Evolutionary conservation across 2,888 invertebrate species (phyloP), one percentile per base, ranked within the genome.

Genomic region (Trichopoda pennipes): DNA sequence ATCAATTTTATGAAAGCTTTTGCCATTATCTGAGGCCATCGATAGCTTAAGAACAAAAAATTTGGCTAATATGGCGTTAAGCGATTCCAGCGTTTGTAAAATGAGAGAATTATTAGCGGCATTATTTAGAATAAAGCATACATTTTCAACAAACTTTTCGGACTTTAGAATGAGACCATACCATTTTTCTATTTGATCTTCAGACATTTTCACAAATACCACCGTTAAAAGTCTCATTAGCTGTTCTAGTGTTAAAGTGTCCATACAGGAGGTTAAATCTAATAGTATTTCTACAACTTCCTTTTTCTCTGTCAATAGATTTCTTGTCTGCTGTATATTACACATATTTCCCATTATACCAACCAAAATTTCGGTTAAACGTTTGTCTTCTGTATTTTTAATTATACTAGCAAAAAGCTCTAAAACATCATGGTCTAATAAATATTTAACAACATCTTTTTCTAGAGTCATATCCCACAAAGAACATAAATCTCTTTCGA

Each of bases 401-500:
- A 95, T 93, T 19, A 96, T 91, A 61, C 86, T 87, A n/a, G 89
- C 85, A 21, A 91, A 89, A 0, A 91, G 68, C 73, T 94, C 93
- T 6, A 95, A 92, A 78, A 94, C 94, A 81, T 95, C 93, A 81
- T 95, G 93, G 85, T 94, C 92, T 73, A 94, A 90, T 14, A 97
- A 91, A 87, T 94, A 94, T 53, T 93, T 87, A 12, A 95, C 95
- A 0, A 97, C 95, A 87, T 96, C 96, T 84, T 93, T 93, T 85
- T 96, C 95, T 0, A 94, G 92, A 0, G 96, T 95, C 96, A 96
- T 96, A 85, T 97, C 96, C 97, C 97, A 97, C 0, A 97, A 89
- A 8, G 94, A 93, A 87, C 96, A 95, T 47, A 96, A 91, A 86
- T 96, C 94, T 28, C 93, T 93, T 91, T 96, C 96, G 61, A 96